phyloP scores from a whole-genome alignment of 1,140 invertebrate genomes.

The honey bee (Apis mellifera) region DNA sequence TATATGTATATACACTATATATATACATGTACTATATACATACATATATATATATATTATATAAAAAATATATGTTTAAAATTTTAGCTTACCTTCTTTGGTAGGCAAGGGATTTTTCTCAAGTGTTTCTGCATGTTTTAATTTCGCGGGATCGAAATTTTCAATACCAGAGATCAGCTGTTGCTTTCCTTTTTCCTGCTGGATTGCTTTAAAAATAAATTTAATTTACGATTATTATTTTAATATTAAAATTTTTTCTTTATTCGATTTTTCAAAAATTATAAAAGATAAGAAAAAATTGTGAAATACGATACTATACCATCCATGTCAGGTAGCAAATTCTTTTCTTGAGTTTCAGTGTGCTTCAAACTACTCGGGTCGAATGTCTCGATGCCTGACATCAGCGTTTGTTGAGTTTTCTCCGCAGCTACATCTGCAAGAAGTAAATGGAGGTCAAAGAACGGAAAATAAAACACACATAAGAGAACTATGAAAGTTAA shows the following conservation, averaged over 20 bases:
- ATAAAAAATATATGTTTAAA: background rate
- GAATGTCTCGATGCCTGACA: constrained; percentile 93
- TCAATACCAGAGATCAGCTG: constrained; percentile 93
- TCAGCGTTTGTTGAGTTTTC: constrained; percentile 91
- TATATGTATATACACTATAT: too few relatives aligned
- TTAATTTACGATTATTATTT: constrained; percentile 11
- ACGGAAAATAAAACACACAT: background rate
- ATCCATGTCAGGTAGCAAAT: constrained; percentile 96
- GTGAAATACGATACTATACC: constrained; percentile 83
- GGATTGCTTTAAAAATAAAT: constrained; percentile 84
- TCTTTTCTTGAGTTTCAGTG: constrained; percentile 96
- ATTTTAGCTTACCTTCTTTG: constrained; percentile 78
- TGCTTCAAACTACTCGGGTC: constrained; percentile 93
- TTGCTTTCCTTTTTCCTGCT: constrained; percentile 93
- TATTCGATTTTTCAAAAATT: background rate
- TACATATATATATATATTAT: too few relatives aligned
- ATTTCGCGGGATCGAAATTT: constrained; percentile 91
- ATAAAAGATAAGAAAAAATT: background rate
- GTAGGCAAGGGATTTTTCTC: constrained; percentile 95
- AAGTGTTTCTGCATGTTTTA: constrained; percentile 94
- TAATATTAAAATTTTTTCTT: background rate
- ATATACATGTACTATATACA: too few relatives aligned
- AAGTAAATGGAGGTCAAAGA: constrained; percentile 21
- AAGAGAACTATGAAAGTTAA: background rate
- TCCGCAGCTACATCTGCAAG: constrained; percentile 91